These are phyloP conservation scores for Scaeva pyrastri DNA, from an alignment of 2,888 invertebrate species.

Conservation along the genomic window DNA sequence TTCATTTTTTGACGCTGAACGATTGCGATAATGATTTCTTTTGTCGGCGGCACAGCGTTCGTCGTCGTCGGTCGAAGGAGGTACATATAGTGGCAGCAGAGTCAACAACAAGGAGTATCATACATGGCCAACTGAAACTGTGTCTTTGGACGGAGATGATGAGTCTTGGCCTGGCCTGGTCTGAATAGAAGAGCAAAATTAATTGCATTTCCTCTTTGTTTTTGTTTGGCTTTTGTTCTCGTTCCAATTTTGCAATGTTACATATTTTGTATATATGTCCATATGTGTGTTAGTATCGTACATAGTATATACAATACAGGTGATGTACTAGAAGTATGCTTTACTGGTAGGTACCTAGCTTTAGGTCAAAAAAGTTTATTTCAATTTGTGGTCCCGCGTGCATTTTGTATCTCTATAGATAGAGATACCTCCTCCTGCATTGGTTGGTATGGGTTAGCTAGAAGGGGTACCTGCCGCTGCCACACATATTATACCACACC, in stretches of 20 bases:
- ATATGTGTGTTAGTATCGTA: too few species aligned
- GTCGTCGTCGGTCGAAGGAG: too few species aligned
- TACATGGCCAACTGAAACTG: neutral
- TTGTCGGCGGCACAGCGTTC: conserved; percentile 48
- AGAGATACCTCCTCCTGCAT: neutral
- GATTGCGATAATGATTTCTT: conserved; percentile 74
- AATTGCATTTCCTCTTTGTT: conserved; percentile 69
- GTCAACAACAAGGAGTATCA: conserved; percentile 9
- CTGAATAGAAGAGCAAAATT: conserved; percentile 57
- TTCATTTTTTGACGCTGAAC: conserved; percentile 70
- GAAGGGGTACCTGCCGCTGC: neutral
- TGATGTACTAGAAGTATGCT: conserved; percentile 15
- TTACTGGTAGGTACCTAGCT: conserved; percentile 14
- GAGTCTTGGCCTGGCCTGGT: conserved; percentile 22
- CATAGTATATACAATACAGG: conserved; percentile 54
- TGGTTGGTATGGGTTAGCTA: too few species aligned
- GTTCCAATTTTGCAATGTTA: conserved; percentile 36
- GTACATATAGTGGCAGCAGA: neutral
- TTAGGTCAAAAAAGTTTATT: conserved; percentile 53
- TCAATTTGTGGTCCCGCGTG: conserved; percentile 57
- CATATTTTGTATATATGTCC: conserved; percentile 34
- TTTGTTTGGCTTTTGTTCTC: conserved; percentile 41
- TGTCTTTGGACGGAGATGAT: conserved; percentile 52
- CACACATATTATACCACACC: conserved; percentile 37
- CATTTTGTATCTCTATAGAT: neutral